These are phyloP conservation scores for Exocentrus adspersus DNA, from an alignment of 2,888 invertebrate genomes.

Conservation along the genomic window DNA sequence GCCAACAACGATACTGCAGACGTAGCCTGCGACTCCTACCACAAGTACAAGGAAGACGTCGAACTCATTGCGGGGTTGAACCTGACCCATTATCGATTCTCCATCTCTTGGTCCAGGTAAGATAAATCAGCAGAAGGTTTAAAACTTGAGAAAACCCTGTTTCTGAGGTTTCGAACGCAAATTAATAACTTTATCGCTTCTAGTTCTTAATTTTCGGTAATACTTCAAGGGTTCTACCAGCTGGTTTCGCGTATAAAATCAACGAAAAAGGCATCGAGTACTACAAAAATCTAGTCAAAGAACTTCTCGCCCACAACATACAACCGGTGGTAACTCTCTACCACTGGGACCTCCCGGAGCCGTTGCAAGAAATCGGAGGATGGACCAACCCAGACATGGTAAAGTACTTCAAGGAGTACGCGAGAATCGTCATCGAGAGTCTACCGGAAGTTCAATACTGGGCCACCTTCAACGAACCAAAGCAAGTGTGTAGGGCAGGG, in stretches of 20 bases:
- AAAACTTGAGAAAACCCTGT: no score
- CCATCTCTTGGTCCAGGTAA: slow-evolving; percentile 77
- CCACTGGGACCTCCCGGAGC: slow-evolving; percentile 68
- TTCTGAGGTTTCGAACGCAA: no score
- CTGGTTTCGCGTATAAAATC: slow-evolving; percentile 69
- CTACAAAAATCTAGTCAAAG: slow-evolving; percentile 78
- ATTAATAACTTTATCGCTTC: no score
- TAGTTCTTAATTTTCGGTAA: no score
- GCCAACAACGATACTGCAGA: slow-evolving; percentile 69
- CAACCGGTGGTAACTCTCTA: slow-evolving; percentile 66
- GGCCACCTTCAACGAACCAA: slow-evolving; percentile 61
- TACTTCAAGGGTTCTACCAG: slow-evolving; percentile 72
- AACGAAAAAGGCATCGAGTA: slow-evolving; percentile 77
- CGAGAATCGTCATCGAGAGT: slow-evolving; percentile 66
- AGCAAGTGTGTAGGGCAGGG: slow-evolving; percentile 16
- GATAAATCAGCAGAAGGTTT: no score
- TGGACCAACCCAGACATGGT: slow-evolving; percentile 71
- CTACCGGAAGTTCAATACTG: slow-evolving; percentile 71
- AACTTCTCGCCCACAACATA: slow-evolving; percentile 65
- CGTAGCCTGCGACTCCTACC: slow-evolving; percentile 74
- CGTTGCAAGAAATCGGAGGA: slow-evolving; percentile 67
- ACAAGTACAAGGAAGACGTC: slow-evolving; percentile 70
- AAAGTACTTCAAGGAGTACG: slow-evolving; percentile 70
- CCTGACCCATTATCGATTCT: slow-evolving; percentile 76
- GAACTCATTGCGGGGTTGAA: slow-evolving; percentile 71